These are phyloP conservation scores for Gasterosteus nipponicus DNA, from an alignment of 2,113 vertebrate species.

Conservation along the genomic window DNA sequence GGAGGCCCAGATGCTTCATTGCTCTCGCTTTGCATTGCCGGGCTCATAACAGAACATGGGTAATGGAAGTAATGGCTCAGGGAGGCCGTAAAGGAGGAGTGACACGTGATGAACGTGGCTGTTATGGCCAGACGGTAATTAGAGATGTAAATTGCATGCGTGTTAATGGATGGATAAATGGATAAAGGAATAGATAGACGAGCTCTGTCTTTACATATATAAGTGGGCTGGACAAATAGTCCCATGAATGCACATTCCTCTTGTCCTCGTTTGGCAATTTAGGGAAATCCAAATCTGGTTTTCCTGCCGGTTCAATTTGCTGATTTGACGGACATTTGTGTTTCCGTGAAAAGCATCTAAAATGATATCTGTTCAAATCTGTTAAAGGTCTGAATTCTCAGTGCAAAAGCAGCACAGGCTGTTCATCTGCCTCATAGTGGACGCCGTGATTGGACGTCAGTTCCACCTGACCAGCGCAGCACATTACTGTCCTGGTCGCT, in stretches of 20 bases:
- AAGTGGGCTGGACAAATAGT: background rate
- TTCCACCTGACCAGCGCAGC: background rate
- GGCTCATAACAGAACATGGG: conserved; percentile 60
- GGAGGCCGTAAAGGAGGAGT: conserved; percentile 27
- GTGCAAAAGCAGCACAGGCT: background rate
- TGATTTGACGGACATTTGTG: background rate
- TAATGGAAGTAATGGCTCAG: conserved; percentile 44
- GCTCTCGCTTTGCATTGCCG: conserved; percentile 55
- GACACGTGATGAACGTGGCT: conserved; percentile 20
- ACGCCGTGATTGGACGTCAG: background rate
- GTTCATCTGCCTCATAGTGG: background rate
- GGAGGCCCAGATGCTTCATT: conserved; percentile 74
- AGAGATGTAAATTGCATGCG: background rate
- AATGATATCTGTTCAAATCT: background rate
- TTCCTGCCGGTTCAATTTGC: background rate
- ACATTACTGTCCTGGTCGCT: background rate
- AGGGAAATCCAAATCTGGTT: background rate
- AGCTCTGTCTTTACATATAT: background rate
- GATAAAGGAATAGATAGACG: background rate
- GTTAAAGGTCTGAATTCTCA: background rate
- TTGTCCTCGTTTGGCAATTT: background rate
- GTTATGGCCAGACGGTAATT: conserved; percentile 7
- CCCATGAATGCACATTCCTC: background rate
- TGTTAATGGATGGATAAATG: background rate
- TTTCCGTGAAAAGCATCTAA: background rate